phyloP scores from a whole-genome alignment of 2,113 vertebrate genomes.

The Daphoenositta chrysoptera region DNA sequence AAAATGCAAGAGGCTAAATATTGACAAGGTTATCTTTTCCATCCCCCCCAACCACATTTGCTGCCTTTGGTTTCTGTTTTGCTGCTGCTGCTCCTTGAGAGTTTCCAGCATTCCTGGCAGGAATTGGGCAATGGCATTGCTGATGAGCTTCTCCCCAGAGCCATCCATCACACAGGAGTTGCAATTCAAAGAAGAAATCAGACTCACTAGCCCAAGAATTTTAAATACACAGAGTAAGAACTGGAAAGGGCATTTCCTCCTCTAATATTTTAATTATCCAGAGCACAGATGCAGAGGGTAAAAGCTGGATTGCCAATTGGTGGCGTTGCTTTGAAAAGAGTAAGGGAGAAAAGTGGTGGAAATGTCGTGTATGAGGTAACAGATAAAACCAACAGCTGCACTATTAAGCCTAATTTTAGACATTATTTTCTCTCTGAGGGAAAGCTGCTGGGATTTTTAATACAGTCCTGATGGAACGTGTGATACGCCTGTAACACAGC shows the following conservation, averaged over 20 bases:
- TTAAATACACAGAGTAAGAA: neutral
- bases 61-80: neutral
- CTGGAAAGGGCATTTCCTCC: neutral
- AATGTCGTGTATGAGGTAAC: neutral
- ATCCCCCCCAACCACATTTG: neutral
- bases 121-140: neutral
- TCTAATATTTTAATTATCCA: neutral
- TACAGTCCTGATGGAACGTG: neutral
- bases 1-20: neutral
- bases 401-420: neutral
- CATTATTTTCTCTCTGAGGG: neutral
- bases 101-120: conserved; percentile 35
- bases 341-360: neutral
- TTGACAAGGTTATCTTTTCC: neutral
- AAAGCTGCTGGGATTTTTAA: neutral
- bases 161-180: neutral
- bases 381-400: neutral
- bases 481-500: neutral
- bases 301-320: neutral
- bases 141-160: conserved; percentile 5
- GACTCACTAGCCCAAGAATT: neutral
- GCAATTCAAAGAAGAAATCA: neutral
- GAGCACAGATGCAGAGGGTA: neutral
- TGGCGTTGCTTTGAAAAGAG: neutral
- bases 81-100: neutral